These are phyloP conservation scores for Bombylius discolor DNA, from an alignment of 2,888 invertebrate species.

Conservation along the genomic window DNA sequence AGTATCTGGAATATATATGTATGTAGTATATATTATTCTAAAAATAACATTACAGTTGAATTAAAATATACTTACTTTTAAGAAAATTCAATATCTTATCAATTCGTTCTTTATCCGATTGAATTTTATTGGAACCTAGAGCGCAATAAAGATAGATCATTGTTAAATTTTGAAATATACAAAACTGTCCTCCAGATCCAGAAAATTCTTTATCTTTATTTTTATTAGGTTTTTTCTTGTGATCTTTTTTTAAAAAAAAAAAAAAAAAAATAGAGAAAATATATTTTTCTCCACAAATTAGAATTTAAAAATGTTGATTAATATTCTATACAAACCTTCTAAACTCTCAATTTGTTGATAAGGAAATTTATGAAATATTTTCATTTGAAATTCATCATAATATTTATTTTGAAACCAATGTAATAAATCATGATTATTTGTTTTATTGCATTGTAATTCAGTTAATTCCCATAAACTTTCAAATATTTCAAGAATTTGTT, in stretches of 20 bases:
- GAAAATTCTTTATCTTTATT: constrained; percentile 37
- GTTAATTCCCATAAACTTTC: constrained; percentile 44
- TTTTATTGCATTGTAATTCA: constrained; percentile 24
- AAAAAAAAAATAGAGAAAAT: neutral
- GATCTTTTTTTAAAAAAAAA: constrained; percentile 5
- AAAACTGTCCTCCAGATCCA: constrained; percentile 34
- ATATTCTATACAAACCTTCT: neutral
- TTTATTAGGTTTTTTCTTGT: constrained; percentile 33
- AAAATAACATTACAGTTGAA: too few species aligned
- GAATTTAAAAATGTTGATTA: too few species aligned
- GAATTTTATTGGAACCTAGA: neutral
- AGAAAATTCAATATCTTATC: neutral
- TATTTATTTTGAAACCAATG: constrained; percentile 43
- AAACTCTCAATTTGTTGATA: constrained; percentile 22
- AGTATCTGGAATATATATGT: neutral
- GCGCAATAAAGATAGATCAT: neutral
- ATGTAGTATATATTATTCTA: too few species aligned
- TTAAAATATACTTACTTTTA: too few species aligned
- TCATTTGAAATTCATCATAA: constrained; percentile 40
- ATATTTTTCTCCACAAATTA: too few species aligned
- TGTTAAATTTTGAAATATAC: constrained; percentile 41
- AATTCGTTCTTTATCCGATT: neutral
- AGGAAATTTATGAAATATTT: constrained; percentile 39
- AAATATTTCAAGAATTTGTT: constrained; percentile 49
- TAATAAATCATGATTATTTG: constrained; percentile 34